Evolutionary conservation across 2,113 vertebrate species (phyloP), one percentile per base, ranked within the genome.

Genomic region (Anolis carolinensis): DNA sequence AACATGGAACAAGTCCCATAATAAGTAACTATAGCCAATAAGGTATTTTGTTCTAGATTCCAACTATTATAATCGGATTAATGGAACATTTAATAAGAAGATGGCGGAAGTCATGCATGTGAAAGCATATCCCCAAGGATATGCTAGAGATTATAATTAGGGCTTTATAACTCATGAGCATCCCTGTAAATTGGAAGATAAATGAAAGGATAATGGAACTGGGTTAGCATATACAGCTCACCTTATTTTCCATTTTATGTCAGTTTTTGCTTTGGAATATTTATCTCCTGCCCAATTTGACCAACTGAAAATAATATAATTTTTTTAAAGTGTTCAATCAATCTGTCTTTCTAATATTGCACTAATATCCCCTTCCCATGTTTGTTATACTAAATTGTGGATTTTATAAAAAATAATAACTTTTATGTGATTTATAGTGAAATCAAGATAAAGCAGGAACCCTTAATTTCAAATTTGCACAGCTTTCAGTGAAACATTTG

Each of bases 161-260:
- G 14, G 52, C 52, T 55, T 55, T 55, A 14, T 55, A 7, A 55
- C 2, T 10, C 52, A 55, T 55, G 52, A 55, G 52, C 52, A 55
- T 13, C 52, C 52, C 52, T 55, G 52, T 55, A 55, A 55, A 44
- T 44, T 44, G 5, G 39, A 70, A 30, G 34, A 20, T 78, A 79
- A 79, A 81, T 44, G 67, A 81, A 1, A 48, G 23, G 16, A 48
- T 13, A 48, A n/a, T 67, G 36, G 67, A 82, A n/a, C 8, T 67
- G 44, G 5, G 32, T 59, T n/a, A 36, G 7, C 0, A 85, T 84
- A 81, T 14, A 2, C 79, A 84, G 27, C 10, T 50, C 5, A 0
- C 1, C 72, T 93, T 89, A 55, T 84, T 70, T 88, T 68, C 34
- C 77, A 34, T 14, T 76, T 70, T 76, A 44, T 72, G 8, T 1